These are phyloP conservation scores for Melanerpes formicivorus DNA, from an alignment of 2,113 vertebrate genomes.

Conservation along the genomic window DNA sequence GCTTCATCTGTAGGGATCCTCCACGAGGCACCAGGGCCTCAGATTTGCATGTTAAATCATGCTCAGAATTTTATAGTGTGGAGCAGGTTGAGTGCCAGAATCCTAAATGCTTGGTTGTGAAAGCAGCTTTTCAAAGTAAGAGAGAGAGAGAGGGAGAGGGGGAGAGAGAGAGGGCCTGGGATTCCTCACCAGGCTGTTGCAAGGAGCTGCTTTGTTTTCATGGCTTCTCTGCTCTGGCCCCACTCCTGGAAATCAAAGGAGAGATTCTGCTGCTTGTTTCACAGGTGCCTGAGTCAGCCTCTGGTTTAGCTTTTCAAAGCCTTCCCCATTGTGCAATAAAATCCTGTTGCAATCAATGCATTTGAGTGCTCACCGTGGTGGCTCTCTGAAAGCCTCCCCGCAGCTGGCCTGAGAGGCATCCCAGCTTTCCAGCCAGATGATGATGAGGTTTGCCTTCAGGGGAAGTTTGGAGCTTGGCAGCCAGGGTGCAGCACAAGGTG, in stretches of 20 bases:
- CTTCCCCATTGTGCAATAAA: slow-evolving; percentile 49
- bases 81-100: slow-evolving; percentile 27
- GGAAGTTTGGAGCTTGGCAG: background rate
- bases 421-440: background rate
- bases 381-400: slow-evolving; percentile 6
- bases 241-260: slow-evolving; percentile 38
- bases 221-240: slow-evolving; percentile 41
- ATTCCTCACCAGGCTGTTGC: slow-evolving; percentile 1
- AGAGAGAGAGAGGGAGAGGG: background rate
- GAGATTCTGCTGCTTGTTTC: slow-evolving; percentile 43
- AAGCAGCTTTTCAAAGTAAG: slow-evolving; percentile 19
- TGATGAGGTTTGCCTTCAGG: background rate
- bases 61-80: slow-evolving; percentile 46
- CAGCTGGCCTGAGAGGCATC: background rate
- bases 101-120: slow-evolving; percentile 26
- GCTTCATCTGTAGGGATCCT: background rate
- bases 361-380: background rate
- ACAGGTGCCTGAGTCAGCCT: slow-evolving; percentile 62
- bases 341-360: slow-evolving; percentile 47
- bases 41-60: slow-evolving; percentile 60
- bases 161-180: background rate
- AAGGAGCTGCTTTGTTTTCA: slow-evolving; percentile 54
- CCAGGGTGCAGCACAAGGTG: background rate
- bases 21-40: slow-evolving; percentile 2
- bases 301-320: slow-evolving; percentile 53